Conservation (phyloP, 2,113 vertebrate species). For the Ciconia boyciana region DNA sequence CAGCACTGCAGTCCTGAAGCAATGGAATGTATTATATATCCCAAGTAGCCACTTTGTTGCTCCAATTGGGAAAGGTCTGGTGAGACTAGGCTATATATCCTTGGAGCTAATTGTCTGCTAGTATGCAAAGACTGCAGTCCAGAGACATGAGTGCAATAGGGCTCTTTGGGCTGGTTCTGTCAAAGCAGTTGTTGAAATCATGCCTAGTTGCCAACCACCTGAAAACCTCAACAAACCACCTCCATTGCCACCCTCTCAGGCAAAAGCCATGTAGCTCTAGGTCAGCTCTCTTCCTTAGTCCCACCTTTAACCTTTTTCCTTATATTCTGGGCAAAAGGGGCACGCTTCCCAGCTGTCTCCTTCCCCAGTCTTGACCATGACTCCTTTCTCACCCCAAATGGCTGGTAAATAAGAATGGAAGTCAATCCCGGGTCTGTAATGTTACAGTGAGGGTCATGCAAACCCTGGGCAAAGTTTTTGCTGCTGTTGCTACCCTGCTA, state of each 20-base stretch:
- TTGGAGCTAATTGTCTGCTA: background rate
- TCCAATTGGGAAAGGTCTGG: background rate
- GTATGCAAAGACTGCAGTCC: background rate
- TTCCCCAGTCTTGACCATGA: background rate
- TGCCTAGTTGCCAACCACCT: background rate
- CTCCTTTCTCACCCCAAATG: background rate
- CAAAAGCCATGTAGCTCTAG: background rate
- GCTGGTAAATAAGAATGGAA: background rate
- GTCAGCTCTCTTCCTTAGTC: background rate
- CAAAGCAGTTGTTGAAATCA: background rate
- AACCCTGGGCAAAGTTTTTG: background rate
- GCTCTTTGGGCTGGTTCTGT: background rate
- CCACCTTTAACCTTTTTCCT: background rate
- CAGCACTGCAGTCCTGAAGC: background rate
- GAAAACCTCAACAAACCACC: background rate
- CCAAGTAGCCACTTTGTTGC: background rate
- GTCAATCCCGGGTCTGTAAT: background rate
- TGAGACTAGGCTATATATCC: background rate
- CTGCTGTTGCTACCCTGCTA: background rate
- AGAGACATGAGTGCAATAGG: background rate
- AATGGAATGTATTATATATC: background rate
- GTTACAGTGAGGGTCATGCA: background rate
- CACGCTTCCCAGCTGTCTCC: background rate
- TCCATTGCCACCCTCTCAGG: background rate
- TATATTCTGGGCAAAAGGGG: background rate